A percentile compares a stretch with the other conserved stretches of the same genome.
Conservation (phyloP, 2,888 invertebrate species). For the Stramonita haemastoma region DNA sequence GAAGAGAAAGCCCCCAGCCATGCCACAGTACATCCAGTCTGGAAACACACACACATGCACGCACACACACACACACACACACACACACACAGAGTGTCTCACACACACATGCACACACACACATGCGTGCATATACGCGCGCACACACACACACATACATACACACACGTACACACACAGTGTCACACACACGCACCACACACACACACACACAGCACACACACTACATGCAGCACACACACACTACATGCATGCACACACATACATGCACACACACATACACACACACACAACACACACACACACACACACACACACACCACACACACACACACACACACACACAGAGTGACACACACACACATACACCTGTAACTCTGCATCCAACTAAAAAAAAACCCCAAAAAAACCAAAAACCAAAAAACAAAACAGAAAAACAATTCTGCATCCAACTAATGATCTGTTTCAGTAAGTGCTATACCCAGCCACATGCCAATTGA, state of each 20-base stretch:
- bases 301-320: no score
- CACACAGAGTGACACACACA: background rate
- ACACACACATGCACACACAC: conserved; percentile 17
- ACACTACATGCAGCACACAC: background rate
- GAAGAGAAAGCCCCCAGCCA: conserved; percentile 78
- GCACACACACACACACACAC: background rate
- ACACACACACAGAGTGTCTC: background rate
- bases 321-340: no score
- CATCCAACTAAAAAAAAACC: no score
- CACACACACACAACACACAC: background rate
- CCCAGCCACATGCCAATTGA: no score
- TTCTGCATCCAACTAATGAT: no score
- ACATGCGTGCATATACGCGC: background rate
- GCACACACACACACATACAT: background rate
- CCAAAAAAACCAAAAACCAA: no score
- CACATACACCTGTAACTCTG: conserved; percentile 65
- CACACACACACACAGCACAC: background rate
- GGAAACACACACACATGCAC: conserved; percentile 34
- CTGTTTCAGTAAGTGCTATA: no score
- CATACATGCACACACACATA: background rate
- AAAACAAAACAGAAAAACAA: no score
- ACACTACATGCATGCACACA: background rate
- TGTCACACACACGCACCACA: conserved; percentile 8
- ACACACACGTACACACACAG: background rate
- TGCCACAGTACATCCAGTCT: conserved; percentile 79